Percentiles rank a stretch among this genome's conserved stretches.
phyloP scores from a whole-genome alignment of 2,888 invertebrate species.

The Eubasilissa splendida region DNA sequence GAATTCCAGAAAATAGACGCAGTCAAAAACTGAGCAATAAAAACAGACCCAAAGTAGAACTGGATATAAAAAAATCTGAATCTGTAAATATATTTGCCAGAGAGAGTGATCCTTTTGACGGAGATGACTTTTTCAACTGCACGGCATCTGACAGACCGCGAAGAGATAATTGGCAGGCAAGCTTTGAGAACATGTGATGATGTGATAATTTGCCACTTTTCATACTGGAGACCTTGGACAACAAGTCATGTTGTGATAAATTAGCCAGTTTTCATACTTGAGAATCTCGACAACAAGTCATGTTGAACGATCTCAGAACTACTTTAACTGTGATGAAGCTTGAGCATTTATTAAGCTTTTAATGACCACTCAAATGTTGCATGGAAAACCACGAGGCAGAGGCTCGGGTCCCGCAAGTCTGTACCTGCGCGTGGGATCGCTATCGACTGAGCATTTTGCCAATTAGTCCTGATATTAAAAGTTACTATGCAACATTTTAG shows the following conservation, averaged over 20 bases:
- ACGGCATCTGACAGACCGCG: constrained; percentile 70
- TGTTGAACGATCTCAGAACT: constrained; percentile 26
- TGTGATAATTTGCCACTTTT: background rate
- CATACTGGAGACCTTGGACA: constrained; percentile 52
- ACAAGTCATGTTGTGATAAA: constrained; percentile 54
- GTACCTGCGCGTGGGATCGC: background rate
- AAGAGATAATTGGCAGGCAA: constrained; percentile 71
- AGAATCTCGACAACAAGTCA: constrained; percentile 2
- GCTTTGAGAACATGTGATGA: constrained; percentile 68
- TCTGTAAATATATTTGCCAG: constrained; percentile 92
- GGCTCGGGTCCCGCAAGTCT: background rate
- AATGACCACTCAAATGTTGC: constrained; percentile 48
- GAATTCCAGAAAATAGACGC: constrained; percentile 53
- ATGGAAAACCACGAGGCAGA: constrained; percentile 15
- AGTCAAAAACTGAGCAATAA: constrained; percentile 66
- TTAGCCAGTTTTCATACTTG: constrained; percentile 23
- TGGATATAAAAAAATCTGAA: constrained; percentile 88
- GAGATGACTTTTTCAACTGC: constrained; percentile 87
- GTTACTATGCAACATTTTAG: constrained; percentile 48
- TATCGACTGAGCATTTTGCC: constrained; percentile 33
- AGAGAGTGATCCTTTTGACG: constrained; percentile 91
- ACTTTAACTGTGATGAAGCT: constrained; percentile 54
- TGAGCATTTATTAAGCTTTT: constrained; percentile 52
- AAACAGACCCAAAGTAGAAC: constrained; percentile 68
- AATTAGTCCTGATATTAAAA: constrained; percentile 24